Conservation (phyloP, 2,113 vertebrate genomes). For the Aegotheles bennettii region DNA sequence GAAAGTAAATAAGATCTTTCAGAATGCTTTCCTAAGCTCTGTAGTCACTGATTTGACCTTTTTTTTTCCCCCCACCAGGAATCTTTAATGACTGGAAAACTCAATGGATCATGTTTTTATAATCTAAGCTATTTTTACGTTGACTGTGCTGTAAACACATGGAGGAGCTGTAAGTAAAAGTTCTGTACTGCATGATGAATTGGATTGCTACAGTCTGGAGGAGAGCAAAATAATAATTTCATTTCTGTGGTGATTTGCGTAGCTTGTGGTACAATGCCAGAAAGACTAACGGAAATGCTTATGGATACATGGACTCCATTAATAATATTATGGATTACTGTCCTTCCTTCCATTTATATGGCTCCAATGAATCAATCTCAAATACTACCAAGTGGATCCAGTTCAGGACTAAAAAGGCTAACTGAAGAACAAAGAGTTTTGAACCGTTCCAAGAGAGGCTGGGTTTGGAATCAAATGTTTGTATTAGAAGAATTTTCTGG, state of each 20-base stretch:
- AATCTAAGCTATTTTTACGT: slow-evolving; percentile 67
- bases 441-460: slow-evolving; percentile 96
- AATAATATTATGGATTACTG: slow-evolving; percentile 95
- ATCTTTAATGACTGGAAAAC: slow-evolving; percentile 74
- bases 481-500: slow-evolving; percentile 99
- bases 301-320: slow-evolving; percentile 90
- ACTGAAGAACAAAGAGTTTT: slow-evolving; percentile 90
- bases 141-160: slow-evolving; percentile 75
- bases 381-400: slow-evolving; percentile 80
- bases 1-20: not conserved
- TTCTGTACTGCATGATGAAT: slow-evolving; percentile 83
- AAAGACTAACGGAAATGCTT: slow-evolving; percentile 84
- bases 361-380: slow-evolving; percentile 82
- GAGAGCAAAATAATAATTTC: slow-evolving; percentile 86
- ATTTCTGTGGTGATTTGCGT: slow-evolving; percentile 79
- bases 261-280: slow-evolving; percentile 86
- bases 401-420: slow-evolving; percentile 76
- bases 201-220: slow-evolving; percentile 79
- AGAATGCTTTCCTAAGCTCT: not conserved
- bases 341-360: slow-evolving; percentile 81
- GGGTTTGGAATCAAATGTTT: slow-evolving; percentile 99
- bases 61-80: slow-evolving; percentile 58
- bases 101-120: slow-evolving; percentile 76
- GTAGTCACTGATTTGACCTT: not conserved
- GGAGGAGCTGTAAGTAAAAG: slow-evolving; percentile 83